Conservation (phyloP, 2,888 invertebrate species). For the Amphipyra tragopoginis region DNA sequence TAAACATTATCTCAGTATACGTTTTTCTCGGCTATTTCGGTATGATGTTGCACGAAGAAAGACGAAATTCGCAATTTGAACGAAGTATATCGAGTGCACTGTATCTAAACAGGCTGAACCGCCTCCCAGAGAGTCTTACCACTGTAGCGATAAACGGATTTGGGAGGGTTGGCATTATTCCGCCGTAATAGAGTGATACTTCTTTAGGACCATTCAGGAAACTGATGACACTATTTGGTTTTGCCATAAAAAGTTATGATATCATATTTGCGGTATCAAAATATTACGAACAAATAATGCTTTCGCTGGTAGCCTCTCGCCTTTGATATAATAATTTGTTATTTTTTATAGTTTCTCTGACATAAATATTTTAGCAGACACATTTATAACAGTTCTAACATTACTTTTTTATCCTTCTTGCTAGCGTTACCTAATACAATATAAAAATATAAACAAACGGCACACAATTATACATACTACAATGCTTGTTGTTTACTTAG, state of each 20-base stretch:
- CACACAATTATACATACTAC: constrained; percentile 25
- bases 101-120: constrained; percentile 75
- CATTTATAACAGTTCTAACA: constrained; percentile 32
- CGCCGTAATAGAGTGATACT: constrained; percentile 83
- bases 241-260: constrained; percentile 86
- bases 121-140: constrained; percentile 73
- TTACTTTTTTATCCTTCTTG: constrained; percentile 41
- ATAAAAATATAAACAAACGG: constrained; percentile 29
- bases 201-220: constrained; percentile 81
- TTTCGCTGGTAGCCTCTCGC: constrained; percentile 60
- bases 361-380: constrained; percentile 46
- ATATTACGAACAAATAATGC: constrained; percentile 80
- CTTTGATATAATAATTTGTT: constrained; percentile 63
- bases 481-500: constrained; percentile 40
- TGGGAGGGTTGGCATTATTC: constrained; percentile 79
- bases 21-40: constrained; percentile 57
- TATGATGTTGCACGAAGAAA: constrained; percentile 53
- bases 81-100: constrained; percentile 77
- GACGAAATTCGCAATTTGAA: constrained; percentile 69
- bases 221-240: constrained; percentile 86
- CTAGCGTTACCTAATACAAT: constrained; percentile 13
- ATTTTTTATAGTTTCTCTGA: constrained; percentile 51
- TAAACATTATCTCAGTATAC: constrained; percentile 63
- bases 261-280: constrained; percentile 82
- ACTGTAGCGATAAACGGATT: constrained; percentile 84